phyloP scores from a whole-genome alignment of 2,113 vertebrate species.

The Ptilorrhoa leucosticta region DNA sequence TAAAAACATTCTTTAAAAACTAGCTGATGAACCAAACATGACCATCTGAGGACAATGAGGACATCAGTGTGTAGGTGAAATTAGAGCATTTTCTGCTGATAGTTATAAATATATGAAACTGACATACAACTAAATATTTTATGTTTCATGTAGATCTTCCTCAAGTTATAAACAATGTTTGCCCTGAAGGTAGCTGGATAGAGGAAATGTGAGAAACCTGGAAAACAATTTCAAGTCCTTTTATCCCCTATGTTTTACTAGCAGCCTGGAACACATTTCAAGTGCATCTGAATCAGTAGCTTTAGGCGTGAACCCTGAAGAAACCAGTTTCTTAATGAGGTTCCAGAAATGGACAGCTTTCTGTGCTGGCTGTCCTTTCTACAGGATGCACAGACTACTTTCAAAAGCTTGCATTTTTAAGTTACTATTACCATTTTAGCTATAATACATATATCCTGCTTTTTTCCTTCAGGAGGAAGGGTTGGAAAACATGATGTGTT shows the following conservation, averaged over 20 bases:
- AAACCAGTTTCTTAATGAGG: neutral
- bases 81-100: neutral
- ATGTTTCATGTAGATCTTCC: neutral
- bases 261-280: neutral
- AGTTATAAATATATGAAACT: neutral
- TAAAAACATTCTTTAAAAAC: neutral
- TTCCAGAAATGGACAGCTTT: neutral
- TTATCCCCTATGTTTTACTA: neutral
- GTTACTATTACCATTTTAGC: neutral
- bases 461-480: neutral
- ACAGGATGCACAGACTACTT: neutral
- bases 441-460: neutral
- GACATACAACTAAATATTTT: neutral
- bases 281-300: neutral
- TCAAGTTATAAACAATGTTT: neutral
- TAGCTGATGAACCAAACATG: neutral
- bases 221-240: neutral
- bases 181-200: neutral
- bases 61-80: neutral
- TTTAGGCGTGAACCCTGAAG: neutral
- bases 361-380: neutral
- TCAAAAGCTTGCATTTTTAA: neutral
- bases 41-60: neutral
- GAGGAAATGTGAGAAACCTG: neutral
- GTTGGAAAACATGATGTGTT: neutral